Evolutionary conservation across 2,888 invertebrate genomes (phyloP).

Genomic region (Caenorhabditis macrosperma): DNA sequence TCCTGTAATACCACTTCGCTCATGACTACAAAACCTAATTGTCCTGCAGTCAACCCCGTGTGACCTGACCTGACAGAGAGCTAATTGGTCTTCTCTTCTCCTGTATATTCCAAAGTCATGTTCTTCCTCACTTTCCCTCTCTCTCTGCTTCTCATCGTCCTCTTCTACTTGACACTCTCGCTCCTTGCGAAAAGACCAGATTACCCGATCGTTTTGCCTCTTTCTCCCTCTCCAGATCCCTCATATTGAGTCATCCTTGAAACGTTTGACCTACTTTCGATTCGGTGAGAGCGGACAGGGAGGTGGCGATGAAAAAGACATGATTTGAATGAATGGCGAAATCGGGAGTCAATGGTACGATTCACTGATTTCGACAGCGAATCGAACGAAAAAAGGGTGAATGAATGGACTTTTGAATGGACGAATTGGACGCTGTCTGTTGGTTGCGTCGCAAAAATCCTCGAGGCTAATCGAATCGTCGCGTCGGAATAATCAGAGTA

Average conservation of each 20-base stretch:
- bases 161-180: neutral
- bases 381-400: too few relatives aligned
- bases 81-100: slow-evolving; percentile 36
- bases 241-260: slow-evolving; percentile 52
- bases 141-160: too few relatives aligned
- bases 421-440: too few relatives aligned
- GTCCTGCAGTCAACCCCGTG: slow-evolving; percentile 25
- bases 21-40: slow-evolving; percentile 33
- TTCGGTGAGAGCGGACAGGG: slow-evolving; percentile 11
- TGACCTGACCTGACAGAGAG: slow-evolving; percentile 33
- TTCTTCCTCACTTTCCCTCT: slow-evolving; percentile 17
- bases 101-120: slow-evolving; percentile 26
- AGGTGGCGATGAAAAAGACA: slow-evolving; percentile 1
- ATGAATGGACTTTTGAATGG: slow-evolving; percentile 21
- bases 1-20: neutral
- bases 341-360: slow-evolving; percentile 6
- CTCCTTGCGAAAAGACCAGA: slow-evolving; percentile 26
- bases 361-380: slow-evolving; percentile 17
- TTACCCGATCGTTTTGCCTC: slow-evolving; percentile 42
- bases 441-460: too few relatives aligned
- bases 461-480: neutral
- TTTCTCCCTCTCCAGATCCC: slow-evolving; percentile 12
- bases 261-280: slow-evolving; percentile 55
- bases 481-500: neutral
- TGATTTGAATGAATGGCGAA: too few relatives aligned